phyloP scores from a whole-genome alignment of 2,113 vertebrate species.

The Clarias macrocephalus region DNA sequence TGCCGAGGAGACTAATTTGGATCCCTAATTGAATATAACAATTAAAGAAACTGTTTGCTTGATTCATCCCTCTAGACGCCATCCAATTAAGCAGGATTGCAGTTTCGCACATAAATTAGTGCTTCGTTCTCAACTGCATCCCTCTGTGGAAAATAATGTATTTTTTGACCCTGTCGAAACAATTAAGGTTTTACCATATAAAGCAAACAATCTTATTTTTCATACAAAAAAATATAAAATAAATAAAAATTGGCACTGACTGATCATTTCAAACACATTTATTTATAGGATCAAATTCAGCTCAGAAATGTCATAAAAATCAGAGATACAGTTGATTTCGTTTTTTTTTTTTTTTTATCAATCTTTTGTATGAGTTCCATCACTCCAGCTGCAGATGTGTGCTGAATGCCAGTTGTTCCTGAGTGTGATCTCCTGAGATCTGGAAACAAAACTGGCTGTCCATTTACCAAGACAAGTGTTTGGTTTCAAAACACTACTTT shows the following conservation, averaged over 20 bases:
- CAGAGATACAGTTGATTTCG: constrained; percentile 81
- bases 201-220: neutral
- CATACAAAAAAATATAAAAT: neutral
- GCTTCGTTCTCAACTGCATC: constrained; percentile 64
- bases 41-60: constrained; percentile 75
- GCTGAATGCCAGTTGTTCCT: constrained; percentile 80
- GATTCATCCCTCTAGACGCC: constrained; percentile 77
- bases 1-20: constrained; percentile 75
- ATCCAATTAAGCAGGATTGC: constrained; percentile 75
- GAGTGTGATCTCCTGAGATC: constrained; percentile 73
- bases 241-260: neutral
- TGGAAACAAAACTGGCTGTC: constrained; percentile 6
- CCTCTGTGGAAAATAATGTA: constrained; percentile 63
- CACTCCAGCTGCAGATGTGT: constrained; percentile 76
- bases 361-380: constrained; percentile 82
- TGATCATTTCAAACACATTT: neutral
- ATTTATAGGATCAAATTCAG: neutral
- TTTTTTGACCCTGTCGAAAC: constrained; percentile 44
- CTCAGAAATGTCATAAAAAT: neutral
- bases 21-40: constrained; percentile 81
- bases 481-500: neutral
- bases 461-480: neutral
- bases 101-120: constrained; percentile 74
- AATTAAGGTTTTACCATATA: constrained; percentile 39
- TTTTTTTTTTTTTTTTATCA: constrained; percentile 77